Evolutionary conservation across 2,797 vertebrate species (phyloP), one percentile per base, ranked within the genome.

Genomic region (Sebastes trivittatus): DNA sequence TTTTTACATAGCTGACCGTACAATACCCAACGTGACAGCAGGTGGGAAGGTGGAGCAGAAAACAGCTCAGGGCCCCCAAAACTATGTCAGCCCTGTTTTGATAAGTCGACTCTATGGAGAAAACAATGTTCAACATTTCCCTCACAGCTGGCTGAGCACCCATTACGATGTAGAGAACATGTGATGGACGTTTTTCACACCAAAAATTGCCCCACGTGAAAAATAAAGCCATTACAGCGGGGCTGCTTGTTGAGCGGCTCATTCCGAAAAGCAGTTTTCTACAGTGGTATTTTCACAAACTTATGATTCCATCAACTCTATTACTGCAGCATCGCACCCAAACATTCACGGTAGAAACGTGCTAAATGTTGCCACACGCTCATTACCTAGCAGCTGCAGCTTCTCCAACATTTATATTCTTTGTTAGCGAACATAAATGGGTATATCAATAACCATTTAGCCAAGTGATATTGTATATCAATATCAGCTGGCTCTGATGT

Each of bases 191-290:
- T 81, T 63, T 36, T 66, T 71, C 11, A 71, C 20, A 36, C 46
- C 22, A 62, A 20, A 34, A 73, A 63, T 52, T 60, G 18, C 25
- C 27, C 32, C 18, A 59, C 22, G 22, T 46, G 55, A 87, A 69
- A 85, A 70, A 84, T 80, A 69, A 72, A 75, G 52, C 54, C 54
- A 72, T 77, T 70, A 73, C 13, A 69, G n/a, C 20, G 3, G 18
- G 16, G 59, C 67, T n/a, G 42, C 34, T 64, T 73, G 23, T 66
- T 78, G 18, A 82, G 59, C 18, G 62, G 59, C 54, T 73, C 6
- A 77, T 71, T 73, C 32, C 68, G 63, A 65, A 55, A 23, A 85
- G 30, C 23, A 16, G 32, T 46, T 71, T 63, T 78, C 22, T 59
- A 25, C 38, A 65, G 36, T 34, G 14, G 10, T 54, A 23, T 72